Base-by-base conservation (phyloP, 64 coral and sea anemone species). In the Dendronephthya gigantea region DNA sequence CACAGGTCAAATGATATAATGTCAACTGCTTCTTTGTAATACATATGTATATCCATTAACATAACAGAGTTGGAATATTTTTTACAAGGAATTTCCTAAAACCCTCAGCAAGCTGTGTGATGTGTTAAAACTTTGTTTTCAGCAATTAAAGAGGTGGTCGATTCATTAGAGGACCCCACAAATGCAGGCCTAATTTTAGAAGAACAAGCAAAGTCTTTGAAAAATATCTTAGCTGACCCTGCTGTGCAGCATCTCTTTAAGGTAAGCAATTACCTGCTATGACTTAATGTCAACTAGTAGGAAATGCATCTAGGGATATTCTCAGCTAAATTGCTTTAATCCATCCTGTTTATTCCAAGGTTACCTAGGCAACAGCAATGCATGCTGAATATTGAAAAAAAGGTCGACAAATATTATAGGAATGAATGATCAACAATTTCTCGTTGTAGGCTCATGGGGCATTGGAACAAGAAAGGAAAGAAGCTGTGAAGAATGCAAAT, bases 111-210 rank as follows among this genome's bases (percentile, higher is more conserved):
- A 45, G 41, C 41, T 11, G 4, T 11, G 4, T 45, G 41, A 45
- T 9, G 9, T 79, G 19, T 34, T 79, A 19, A 0, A 4, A 16
- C 25, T 62, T 62, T 62, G 4, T n/a, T 28, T 87, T 28, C 33
- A 98, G 95, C 95, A 92, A 92, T 98, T 5, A 48, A 87, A 56
- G 87, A 90, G 69, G 92, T 98, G 62, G 49, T 98, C 39, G 89
- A 93, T 34, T 98, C 95, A 0, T 86, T 98, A 33, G 92, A 98
- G 74, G 88, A 98, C 35, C 92, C 95, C 72, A 68, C 86, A 39
- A 98, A 89, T 37, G 95, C 92, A 48, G 95, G 95, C 15, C 23
- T 98, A 22, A 98, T 98, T 84, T 90, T 98, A 58, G 95, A 98
- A 88, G 92, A 98, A 30, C 92, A 98, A 72, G 95, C 95, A 48